A percentile compares a stretch with the other conserved stretches of the same genome.
Evolutionary conservation across 1,140 invertebrate species (phyloP).

Genomic region (Euwallacea fornicatus): DNA sequence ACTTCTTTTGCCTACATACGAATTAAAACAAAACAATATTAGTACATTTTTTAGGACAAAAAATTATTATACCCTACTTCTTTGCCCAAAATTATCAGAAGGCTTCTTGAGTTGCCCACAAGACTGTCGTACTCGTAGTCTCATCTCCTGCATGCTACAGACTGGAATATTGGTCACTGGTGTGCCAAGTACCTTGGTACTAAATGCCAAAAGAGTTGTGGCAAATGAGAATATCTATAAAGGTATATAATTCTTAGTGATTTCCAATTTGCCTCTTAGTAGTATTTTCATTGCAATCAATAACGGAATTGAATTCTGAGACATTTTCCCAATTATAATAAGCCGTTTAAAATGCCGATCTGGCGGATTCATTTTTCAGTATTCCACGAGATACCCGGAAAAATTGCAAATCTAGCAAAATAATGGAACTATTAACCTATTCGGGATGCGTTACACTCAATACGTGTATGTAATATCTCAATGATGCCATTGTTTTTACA

Average conservation of each 20-base stretch:
- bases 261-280: no score
- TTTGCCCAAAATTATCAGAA: background rate
- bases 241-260: no score
- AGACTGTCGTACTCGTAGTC: background rate
- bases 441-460: background rate
- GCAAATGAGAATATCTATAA: no score
- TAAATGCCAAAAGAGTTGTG: no score
- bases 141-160: constrained; percentile 5
- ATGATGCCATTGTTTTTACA: constrained; percentile 1
- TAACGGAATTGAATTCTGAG: background rate
- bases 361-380: background rate
- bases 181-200: no score
- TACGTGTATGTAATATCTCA: background rate
- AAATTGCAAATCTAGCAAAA: constrained; percentile 1
- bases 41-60: background rate
- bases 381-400: background rate
- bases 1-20: constrained; percentile 4
- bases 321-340: constrained; percentile 7
- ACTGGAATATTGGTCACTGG: background rate
- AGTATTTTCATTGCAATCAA: no score
- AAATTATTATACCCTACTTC: background rate
- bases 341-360: background rate
- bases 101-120: constrained; percentile 1
- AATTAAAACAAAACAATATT: no score
- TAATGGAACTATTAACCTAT: constrained; percentile 8